Conservation (phyloP, 1,140 invertebrate species). For the Paralvinella palmiformis region DNA sequence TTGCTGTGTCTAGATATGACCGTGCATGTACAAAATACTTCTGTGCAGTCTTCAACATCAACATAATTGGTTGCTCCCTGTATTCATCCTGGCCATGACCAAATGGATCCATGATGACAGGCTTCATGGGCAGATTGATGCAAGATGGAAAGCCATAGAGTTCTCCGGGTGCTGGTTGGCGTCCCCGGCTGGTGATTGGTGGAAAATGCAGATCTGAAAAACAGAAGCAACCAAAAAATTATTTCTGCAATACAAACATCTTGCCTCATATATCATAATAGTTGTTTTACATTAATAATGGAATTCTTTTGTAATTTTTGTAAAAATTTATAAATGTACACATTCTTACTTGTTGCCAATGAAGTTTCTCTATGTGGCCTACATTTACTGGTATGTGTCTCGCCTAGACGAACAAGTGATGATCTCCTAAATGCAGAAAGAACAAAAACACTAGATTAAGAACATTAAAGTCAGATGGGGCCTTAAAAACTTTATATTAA, state of each 20-base stretch:
- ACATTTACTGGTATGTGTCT: constrained; percentile 43
- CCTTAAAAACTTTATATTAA: too few relatives aligned
- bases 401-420: constrained; percentile 40
- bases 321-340: neutral
- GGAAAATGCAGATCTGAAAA: constrained; percentile 35
- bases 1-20: too few relatives aligned
- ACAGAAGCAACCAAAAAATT: too few relatives aligned
- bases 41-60: constrained; percentile 45
- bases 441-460: too few relatives aligned
- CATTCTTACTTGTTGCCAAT: constrained; percentile 32
- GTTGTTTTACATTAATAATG: too few relatives aligned
- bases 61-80: constrained; percentile 33
- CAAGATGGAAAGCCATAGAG: constrained; percentile 34
- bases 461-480: too few relatives aligned
- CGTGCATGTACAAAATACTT: constrained; percentile 44
- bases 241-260: too few relatives aligned
- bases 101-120: constrained; percentile 44
- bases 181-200: constrained; percentile 29
- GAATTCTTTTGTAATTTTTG: too few relatives aligned
- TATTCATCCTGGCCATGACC: constrained; percentile 30
- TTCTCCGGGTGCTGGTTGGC: constrained; percentile 32
- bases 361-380: constrained; percentile 37
- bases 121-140: constrained; percentile 47
- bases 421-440: constrained; percentile 34
- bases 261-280: too few relatives aligned